These are phyloP conservation scores for Cryptotis parvus DNA, from an alignment of 2,113 vertebrate species.

Conservation along the genomic window DNA sequence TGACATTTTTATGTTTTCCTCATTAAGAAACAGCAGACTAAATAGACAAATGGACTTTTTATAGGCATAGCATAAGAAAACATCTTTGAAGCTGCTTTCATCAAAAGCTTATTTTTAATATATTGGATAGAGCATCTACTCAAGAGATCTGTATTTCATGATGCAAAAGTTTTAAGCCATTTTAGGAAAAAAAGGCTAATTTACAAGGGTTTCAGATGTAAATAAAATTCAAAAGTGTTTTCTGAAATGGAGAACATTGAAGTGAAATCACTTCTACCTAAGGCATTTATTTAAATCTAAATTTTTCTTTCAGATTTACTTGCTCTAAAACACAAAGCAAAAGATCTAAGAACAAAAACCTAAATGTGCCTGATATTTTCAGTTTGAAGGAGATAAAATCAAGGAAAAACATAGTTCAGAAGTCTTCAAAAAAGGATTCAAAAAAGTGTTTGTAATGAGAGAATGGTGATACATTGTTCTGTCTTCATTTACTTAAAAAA, in stretches of 20 bases:
- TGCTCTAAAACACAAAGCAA: constrained; percentile 47
- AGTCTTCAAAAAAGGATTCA: constrained; percentile 12
- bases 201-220: constrained; percentile 66
- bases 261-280: constrained; percentile 51
- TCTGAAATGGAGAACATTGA: constrained; percentile 52
- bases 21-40: constrained; percentile 72
- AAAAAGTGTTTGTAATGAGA: not conserved
- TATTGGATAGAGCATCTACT: constrained; percentile 58
- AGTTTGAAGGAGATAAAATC: not conserved
- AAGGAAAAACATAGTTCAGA: not conserved
- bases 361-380: not conserved
- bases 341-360: constrained; percentile 34
- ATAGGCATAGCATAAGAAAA: constrained; percentile 60
- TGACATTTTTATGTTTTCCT: constrained; percentile 82
- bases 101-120: constrained; percentile 59
- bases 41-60: constrained; percentile 79
- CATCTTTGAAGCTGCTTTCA: constrained; percentile 58
- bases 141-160: constrained; percentile 35
- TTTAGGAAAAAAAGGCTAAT: constrained; percentile 54
- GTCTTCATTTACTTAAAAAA: constrained; percentile 32
- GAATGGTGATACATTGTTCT: not conserved
- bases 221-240: constrained; percentile 40
- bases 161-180: constrained; percentile 69
- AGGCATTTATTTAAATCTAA: constrained; percentile 50
- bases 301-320: constrained; percentile 48